Evolutionary conservation across 2,888 invertebrate genomes (phyloP), one percentile per base, ranked within the genome.

Genomic region (Therioaphis trifolii): DNA sequence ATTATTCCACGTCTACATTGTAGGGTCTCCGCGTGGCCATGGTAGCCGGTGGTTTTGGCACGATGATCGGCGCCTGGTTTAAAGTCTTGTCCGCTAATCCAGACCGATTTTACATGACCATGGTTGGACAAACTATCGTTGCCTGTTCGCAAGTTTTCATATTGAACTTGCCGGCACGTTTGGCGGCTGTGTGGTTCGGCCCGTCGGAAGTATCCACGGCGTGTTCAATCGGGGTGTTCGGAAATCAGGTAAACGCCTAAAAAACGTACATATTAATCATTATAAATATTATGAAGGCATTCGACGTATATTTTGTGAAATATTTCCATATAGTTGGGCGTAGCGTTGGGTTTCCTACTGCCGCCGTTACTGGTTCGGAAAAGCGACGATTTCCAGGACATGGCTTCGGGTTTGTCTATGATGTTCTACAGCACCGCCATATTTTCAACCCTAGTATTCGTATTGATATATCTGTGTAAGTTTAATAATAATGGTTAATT

Each of bases 161-260:
- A 85, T 91, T 99, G 72, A 96, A 96, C 85, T 93, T 99, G 79
- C 99, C 99, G 0, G 95, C 99, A 0, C 90, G 95, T 74, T 89
- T 99, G 86, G 98, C 99, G 0, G 98, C 99, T 0, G 95, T 97
- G 58, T 99, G 99, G 99, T 99, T 99, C 89, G 98, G 98, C 0
- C 94, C 96, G 0, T 93, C 95, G 87, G 96, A 98, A 90, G 97
- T 98, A 9, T 97, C 98, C 15, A 96, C 96, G 0, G 99, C 99
- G 0, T 98, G 98, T 90, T 96, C 98, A 87, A 93, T 98, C 86
- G 99, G 99, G 9, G 99, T 99, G 15, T 99, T 99, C 89, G 99
- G 99, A 29, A 99, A 99, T 90, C 98, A 99, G 94, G 98, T 98
- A 88, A 74, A 58, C 14, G 14, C 5, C 27, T 27, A 21, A 40